Evolutionary conservation across 2,113 vertebrate species (phyloP).

Genomic region (Leptodactylus fuscus): DNA sequence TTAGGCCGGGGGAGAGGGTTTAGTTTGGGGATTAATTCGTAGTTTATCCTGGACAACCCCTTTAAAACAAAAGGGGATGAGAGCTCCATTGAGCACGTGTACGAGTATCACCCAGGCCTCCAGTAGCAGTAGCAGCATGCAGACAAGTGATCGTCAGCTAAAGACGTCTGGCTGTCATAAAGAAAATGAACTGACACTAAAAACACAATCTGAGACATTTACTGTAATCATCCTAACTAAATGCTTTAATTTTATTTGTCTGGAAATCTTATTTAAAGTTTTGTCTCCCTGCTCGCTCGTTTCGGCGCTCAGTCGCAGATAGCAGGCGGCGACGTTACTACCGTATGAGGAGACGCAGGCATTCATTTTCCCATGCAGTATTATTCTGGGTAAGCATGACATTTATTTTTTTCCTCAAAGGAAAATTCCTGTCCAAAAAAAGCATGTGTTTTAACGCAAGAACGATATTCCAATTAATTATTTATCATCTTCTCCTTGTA

Average conservation of each 20-base stretch:
- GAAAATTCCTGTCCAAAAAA: slow-evolving; percentile 10
- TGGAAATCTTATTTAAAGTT: slow-evolving; percentile 2
- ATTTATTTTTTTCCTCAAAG: background rate
- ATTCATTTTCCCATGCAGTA: background rate
- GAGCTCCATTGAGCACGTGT: too few relatives aligned
- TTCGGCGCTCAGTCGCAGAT: background rate
- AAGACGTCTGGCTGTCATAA: background rate
- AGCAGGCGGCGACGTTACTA: background rate
- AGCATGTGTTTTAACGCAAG: background rate
- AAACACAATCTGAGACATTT: background rate
- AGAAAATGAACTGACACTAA: background rate
- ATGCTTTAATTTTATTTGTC: background rate
- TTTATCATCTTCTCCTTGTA: background rate
- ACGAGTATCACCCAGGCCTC: background rate
- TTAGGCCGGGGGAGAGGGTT: too few relatives aligned
- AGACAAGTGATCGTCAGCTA: background rate
- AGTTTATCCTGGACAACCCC: too few relatives aligned
- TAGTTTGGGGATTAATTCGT: too few relatives aligned
- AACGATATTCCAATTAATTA: slow-evolving; percentile 19
- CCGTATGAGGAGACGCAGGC: background rate
- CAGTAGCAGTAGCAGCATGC: background rate
- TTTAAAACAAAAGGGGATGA: too few relatives aligned
- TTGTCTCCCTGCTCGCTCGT: background rate
- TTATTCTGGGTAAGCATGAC: background rate
- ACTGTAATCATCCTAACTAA: background rate